Percentiles rank a stretch among this genome's conserved stretches.
These are phyloP conservation scores for Cygnus buccinator DNA, from an alignment of 2,113 vertebrate species.

Conservation along the genomic window DNA sequence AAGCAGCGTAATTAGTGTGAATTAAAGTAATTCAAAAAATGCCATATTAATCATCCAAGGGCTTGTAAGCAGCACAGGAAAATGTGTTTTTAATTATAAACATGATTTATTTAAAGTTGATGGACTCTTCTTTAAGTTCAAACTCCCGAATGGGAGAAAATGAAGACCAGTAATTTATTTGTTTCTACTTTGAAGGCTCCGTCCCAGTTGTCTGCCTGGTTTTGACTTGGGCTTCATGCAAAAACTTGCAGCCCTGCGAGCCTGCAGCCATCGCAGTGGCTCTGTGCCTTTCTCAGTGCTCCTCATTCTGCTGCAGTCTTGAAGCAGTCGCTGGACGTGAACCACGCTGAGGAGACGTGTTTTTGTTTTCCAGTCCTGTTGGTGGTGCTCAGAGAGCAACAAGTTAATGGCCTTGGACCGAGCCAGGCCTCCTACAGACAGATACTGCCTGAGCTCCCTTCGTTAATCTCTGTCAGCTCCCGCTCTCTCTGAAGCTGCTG, in stretches of 20 bases:
- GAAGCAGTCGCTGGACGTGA: not conserved
- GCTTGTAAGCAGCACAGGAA: not conserved
- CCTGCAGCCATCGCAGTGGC: not conserved
- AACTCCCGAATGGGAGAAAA: slow-evolving; percentile 3
- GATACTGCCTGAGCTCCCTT: not conserved
- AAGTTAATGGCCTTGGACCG: slow-evolving; percentile 29
- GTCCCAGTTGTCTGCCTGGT: not conserved
- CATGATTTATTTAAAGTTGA: slow-evolving; percentile 45
- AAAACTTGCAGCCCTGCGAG: slow-evolving; percentile 1
- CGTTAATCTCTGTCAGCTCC: not conserved
- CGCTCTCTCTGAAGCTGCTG: not conserved
- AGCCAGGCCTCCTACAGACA: not conserved
- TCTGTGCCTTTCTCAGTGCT: not conserved
- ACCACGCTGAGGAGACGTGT: not conserved
- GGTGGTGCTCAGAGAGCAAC: slow-evolving; percentile 28
- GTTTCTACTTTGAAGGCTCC: not conserved
- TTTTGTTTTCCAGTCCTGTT: slow-evolving; percentile 15
- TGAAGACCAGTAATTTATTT: slow-evolving; percentile 17
- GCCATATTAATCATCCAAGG: slow-evolving; percentile 27
- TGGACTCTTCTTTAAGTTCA: slow-evolving; percentile 7
- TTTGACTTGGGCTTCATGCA: slow-evolving; percentile 34
- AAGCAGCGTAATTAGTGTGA: slow-evolving; percentile 32
- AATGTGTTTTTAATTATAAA: slow-evolving; percentile 31
- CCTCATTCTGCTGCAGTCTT: not conserved
- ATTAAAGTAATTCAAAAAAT: slow-evolving; percentile 45